A percentile compares a stretch with the other conserved stretches of the same genome.
Evolutionary conservation across 2,797 vertebrate genomes (phyloP).

Genomic region (Staurois parvus): DNA sequence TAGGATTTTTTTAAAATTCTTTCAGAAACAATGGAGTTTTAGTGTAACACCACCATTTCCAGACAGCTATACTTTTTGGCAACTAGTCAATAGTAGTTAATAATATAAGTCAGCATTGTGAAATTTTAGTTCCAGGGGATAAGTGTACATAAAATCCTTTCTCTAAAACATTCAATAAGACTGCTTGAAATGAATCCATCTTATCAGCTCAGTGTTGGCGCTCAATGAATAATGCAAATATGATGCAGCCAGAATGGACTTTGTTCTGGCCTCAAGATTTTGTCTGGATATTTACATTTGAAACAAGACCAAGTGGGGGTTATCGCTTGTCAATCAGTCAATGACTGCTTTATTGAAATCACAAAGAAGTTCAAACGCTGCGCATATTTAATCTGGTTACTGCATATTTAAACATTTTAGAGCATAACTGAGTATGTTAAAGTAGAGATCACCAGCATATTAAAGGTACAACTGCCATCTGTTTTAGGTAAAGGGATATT

Average conservation of each 20-base stretch:
- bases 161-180: background rate
- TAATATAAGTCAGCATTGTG: background rate
- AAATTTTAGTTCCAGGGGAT: background rate
- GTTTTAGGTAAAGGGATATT: too few species aligned
- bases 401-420: background rate
- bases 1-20: too few species aligned
- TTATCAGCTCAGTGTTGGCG: background rate
- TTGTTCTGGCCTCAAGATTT: background rate
- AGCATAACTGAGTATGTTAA: background rate
- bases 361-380: background rate
- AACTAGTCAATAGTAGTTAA: background rate
- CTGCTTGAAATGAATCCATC: constrained; percentile 12
- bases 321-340: background rate
- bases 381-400: background rate
- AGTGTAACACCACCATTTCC: too few species aligned
- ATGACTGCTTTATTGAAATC: constrained; percentile 3
- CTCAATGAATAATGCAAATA: constrained; percentile 27
- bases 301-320: background rate
- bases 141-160: background rate
- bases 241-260: background rate
- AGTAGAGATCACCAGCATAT: background rate
- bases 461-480: background rate
- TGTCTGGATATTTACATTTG: background rate
- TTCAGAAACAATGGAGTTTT: too few species aligned
- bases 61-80: too few species aligned